A percentile compares a stretch with the other conserved stretches of the same genome.
These are phyloP conservation scores for Macrosteles quadrilineatus DNA, from an alignment of 1,140 invertebrate genomes.

Conservation along the genomic window DNA sequence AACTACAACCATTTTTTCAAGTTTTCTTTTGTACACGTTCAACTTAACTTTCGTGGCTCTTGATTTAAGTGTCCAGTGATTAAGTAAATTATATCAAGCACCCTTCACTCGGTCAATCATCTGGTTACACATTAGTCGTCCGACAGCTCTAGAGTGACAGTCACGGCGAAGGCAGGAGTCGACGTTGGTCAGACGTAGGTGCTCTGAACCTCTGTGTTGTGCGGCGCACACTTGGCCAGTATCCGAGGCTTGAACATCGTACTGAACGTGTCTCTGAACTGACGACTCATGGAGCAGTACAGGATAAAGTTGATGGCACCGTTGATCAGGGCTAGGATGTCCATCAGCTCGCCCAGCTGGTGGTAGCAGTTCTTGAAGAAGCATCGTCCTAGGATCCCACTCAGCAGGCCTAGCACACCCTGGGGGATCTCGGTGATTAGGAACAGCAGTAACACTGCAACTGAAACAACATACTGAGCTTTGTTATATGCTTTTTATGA, in stretches of 20 bases:
- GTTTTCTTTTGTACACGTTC: too few relatives aligned
- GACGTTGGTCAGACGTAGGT: slow-evolving; percentile 56
- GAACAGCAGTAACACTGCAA: slow-evolving; percentile 80
- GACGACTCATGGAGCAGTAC: slow-evolving; percentile 92
- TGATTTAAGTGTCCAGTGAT: too few relatives aligned
- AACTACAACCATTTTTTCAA: too few relatives aligned
- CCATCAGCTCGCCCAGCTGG: slow-evolving; percentile 87
- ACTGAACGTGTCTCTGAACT: slow-evolving; percentile 86
- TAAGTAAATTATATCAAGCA: too few relatives aligned
- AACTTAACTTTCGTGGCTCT: too few relatives aligned
- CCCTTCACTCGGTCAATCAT: too few relatives aligned
- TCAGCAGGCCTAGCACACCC: slow-evolving; percentile 70
- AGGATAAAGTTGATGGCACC: slow-evolving; percentile 92
- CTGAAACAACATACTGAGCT: background rate
- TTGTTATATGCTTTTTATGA: too few relatives aligned
- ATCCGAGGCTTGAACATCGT: slow-evolving; percentile 62
- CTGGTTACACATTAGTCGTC: too few relatives aligned
- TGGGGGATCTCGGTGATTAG: slow-evolving; percentile 86
- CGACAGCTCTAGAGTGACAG: too few relatives aligned
- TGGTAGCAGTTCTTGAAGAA: slow-evolving; percentile 75
- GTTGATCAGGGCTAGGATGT: slow-evolving; percentile 88
- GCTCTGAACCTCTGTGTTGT: slow-evolving; percentile 54
- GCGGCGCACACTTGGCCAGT: slow-evolving; percentile 51
- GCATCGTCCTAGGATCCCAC: slow-evolving; percentile 68
- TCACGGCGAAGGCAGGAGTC: too few relatives aligned